Base-by-base conservation (phyloP, 2,888 invertebrate genomes). In the Agonopterix subpropinquella region DNA sequence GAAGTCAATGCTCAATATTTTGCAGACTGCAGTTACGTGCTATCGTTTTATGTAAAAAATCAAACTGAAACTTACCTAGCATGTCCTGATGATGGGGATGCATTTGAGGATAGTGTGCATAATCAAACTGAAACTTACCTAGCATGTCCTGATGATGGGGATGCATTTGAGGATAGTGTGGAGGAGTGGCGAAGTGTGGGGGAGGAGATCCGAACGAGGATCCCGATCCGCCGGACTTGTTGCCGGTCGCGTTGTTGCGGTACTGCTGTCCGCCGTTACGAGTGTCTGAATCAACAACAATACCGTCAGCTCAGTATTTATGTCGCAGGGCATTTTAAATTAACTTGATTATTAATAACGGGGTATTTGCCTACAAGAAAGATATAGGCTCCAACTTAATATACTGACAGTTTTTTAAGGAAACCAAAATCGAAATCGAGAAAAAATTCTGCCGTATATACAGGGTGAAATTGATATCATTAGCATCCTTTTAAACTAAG, bases 61-160 rank as follows among this genome's bases (percentile, higher is more conserved):
- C 5, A 48, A 39, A 39, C 4, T 39, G 0, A 39, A 5, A 49
- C 70, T 71, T 64, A 86, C 87, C 83, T 48, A 87, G 74, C 85
- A 88, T 86, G 64, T 85, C 90, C 66, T 86, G 89, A 66, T 77
- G 85, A 65, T 87, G 90, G 60, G 85, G 88, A 59, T 89, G 89
- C 74, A 87, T 84, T 59, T 84, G 84, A 4, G 82, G 79, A 59
- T 82, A 86, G 58, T 86, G 87, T n/a, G n/a, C n/a, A n/a, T n/a
- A n/a, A 1, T 5, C 5, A 48, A 39, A 39, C 4, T 39, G 0
- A 39, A 5, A 49, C 70, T 71, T 64, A 86, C 87, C 83, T 48
- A 87, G 74, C 85, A 88, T 86, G 64, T 85, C 90, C 66, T 86
- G 89, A 66, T 77, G 85, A 65, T 87, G 90, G 60, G 85, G 88